These are phyloP conservation scores for Geophilus truncorum DNA, from an alignment of 2,888 invertebrate species.

Conservation along the genomic window DNA sequence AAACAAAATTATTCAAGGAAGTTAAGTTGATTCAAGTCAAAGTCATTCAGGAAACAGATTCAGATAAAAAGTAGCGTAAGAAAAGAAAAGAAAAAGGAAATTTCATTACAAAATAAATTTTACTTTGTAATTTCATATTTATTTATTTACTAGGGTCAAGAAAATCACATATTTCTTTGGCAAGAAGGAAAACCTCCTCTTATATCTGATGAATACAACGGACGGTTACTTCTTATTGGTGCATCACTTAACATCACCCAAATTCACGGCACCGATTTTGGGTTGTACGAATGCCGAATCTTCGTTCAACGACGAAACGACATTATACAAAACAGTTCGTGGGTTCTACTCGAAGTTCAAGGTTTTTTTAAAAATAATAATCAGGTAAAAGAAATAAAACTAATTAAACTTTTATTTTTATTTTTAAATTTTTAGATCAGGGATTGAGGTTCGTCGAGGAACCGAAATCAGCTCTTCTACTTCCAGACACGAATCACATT, in stretches of 20 bases:
- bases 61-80: too few species aligned
- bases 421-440: background rate
- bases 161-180: background rate
- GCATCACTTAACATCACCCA: background rate
- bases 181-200: background rate
- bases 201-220: background rate
- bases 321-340: background rate
- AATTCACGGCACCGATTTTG: background rate
- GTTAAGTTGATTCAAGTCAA: too few species aligned
- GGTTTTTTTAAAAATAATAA: background rate
- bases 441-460: slow-evolving; percentile 3
- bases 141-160: background rate
- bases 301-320: background rate
- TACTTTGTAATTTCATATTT: background rate
- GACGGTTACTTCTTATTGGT: background rate
- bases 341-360: background rate
- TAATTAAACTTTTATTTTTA: too few species aligned
- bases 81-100: too few species aligned
- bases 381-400: background rate
- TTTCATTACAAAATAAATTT: background rate
- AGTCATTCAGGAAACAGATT: too few species aligned
- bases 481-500: background rate
- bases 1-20: too few species aligned
- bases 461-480: background rate
- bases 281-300: background rate